Percentiles rank a stretch among this genome's conserved stretches.
Evolutionary conservation across 1,140 invertebrate genomes (phyloP).

Genomic region (Drosophila burlai): DNA sequence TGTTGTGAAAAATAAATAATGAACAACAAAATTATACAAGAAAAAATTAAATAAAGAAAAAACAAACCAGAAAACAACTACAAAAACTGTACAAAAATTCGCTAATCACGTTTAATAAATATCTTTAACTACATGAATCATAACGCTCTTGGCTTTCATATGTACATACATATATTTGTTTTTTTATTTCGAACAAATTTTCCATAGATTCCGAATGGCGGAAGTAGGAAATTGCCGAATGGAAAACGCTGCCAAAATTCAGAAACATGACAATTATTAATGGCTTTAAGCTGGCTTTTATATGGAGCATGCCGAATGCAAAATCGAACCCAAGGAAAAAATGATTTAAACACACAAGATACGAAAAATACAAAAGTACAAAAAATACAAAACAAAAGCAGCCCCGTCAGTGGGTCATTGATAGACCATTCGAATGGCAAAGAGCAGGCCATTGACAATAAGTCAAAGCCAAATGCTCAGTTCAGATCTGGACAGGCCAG

Average conservation of each 20-base stretch:
- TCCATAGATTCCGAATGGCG: conserved; percentile 66
- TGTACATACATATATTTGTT: not conserved
- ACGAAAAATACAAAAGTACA: not conserved
- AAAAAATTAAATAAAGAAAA: not conserved
- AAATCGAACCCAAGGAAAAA: conserved; percentile 22
- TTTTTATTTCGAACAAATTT: conserved; percentile 40
- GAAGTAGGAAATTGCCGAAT: conserved; percentile 64
- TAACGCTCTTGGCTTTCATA: conserved; percentile 10
- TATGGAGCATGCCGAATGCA: conserved; percentile 60
- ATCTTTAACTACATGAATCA: conserved; percentile 52
- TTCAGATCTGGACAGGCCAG: not conserved
- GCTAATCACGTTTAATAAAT: conserved; percentile 63
- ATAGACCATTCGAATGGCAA: conserved; percentile 30
- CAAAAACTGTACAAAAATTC: conserved; percentile 17
- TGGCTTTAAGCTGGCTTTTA: conserved; percentile 33
- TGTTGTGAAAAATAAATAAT: conserved; percentile 27
- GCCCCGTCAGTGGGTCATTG: conserved; percentile 44
- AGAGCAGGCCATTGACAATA: conserved; percentile 20
- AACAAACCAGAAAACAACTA: not conserved
- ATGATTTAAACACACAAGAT: not conserved
- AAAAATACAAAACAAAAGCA: conserved; percentile 5
- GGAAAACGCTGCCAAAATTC: conserved; percentile 52
- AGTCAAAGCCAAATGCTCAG: conserved; percentile 5
- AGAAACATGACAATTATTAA: conserved; percentile 58
- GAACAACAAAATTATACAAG: not conserved